phyloP scores from a whole-genome alignment of 2,113 vertebrate species.

The Dicentrarchus labrax region DNA sequence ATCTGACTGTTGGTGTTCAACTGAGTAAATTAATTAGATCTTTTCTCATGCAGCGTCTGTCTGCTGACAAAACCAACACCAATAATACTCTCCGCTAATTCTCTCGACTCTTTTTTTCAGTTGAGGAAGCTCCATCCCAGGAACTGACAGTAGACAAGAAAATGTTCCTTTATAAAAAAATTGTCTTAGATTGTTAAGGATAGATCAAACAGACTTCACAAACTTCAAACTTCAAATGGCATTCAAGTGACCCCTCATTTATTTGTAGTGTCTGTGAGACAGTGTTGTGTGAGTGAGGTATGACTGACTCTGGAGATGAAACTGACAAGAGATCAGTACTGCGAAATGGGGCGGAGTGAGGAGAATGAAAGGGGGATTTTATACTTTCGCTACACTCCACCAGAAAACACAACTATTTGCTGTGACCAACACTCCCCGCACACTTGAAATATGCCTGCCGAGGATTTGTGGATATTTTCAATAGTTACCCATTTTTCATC shows the following conservation, averaged over 20 bases:
- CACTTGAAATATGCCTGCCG: constrained; percentile 11
- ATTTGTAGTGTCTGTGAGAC: background rate
- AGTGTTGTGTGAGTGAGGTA: background rate
- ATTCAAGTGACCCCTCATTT: background rate
- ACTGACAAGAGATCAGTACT: background rate
- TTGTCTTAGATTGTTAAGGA: background rate
- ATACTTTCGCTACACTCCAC: background rate
- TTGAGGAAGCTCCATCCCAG: background rate
- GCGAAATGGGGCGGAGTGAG: background rate
- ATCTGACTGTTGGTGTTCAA: background rate
- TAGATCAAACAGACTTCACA: background rate
- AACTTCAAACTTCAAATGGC: background rate
- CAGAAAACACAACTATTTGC: constrained; percentile 17
- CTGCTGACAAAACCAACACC: constrained; percentile 22
- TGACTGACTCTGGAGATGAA: background rate
- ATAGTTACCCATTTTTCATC: constrained; percentile 57
- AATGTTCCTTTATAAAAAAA: background rate
- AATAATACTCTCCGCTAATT: background rate
- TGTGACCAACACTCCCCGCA: background rate
- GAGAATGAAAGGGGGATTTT: background rate
- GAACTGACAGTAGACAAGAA: background rate
- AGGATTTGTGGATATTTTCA: constrained; percentile 52
- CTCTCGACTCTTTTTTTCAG: background rate
- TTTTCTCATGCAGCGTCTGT: constrained; percentile 15
- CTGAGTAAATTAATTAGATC: constrained; percentile 2